Conservation (phyloP, 2,797 vertebrate genomes). For the Rhincodon typus region DNA sequence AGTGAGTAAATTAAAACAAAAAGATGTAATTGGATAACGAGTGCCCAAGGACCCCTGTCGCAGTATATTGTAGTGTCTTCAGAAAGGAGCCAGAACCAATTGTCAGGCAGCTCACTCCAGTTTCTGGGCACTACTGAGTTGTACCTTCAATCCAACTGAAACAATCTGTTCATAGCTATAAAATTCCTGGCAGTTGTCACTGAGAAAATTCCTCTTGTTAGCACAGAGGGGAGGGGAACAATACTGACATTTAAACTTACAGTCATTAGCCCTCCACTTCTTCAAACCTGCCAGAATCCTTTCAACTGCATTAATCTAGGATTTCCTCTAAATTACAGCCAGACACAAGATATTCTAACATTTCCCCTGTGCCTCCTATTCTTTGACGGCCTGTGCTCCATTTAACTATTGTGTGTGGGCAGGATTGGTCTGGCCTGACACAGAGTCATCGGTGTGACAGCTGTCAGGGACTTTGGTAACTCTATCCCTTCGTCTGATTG, state of each 20-base stretch:
- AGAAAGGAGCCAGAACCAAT: background rate
- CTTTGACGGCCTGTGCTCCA: background rate
- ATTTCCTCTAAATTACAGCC: slow-evolving; percentile 28
- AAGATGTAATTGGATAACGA: background rate
- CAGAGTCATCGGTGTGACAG: background rate
- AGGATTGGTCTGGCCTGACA: background rate
- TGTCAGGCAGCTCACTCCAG: background rate
- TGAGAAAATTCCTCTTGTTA: background rate
- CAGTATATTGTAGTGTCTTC: background rate
- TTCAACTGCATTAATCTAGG: background rate
- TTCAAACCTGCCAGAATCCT: slow-evolving; percentile 17
- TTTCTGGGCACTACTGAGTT: background rate
- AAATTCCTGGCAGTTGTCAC: background rate
- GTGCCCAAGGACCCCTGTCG: background rate
- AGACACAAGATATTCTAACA: background rate
- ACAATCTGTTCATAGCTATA: background rate
- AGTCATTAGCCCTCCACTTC: background rate
- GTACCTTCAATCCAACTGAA: background rate
- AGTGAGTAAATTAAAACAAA: too few relatives aligned
- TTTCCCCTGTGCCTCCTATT: background rate
- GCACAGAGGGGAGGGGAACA: background rate
- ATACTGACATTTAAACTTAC: background rate
- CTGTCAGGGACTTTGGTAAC: background rate
- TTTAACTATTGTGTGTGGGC: background rate
- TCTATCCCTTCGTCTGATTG: slow-evolving; percentile 15